Base-by-base conservation (phyloP, 2,797 vertebrate species). In the Aotus griseimembra region DNA sequence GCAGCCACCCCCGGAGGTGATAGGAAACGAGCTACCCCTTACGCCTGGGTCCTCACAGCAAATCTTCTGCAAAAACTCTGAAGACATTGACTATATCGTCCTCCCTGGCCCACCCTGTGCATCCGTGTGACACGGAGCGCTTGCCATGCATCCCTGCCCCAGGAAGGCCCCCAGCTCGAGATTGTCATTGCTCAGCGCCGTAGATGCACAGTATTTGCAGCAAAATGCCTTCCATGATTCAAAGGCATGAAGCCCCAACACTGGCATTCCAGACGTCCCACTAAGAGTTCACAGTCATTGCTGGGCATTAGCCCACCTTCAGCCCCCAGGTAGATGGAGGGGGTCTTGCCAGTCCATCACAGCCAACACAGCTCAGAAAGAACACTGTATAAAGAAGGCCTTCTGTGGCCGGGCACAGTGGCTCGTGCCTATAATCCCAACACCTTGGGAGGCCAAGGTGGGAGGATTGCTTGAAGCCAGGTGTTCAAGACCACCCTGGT, bases 81-180 rank as follows among this genome's bases (percentile, higher is more conserved):
- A 88, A 83, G 30, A 58, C 13, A 26, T 0, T 20, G 30, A 76
- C 48, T 36, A 12, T 22, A 3, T 61, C 52, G 1, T 24, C 14
- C 17, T 77, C 70, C 76, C 8, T 13, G n/a, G 39, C 7, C 67
- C 7, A 5, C 4, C 33, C 86, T 36, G 1, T 39, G 28, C 52
- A 67, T 57, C 14, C 48, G 0, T 4, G 1, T 1, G 46, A 67
- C 28, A 26, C n/a, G 64, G 44, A 50, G 28, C n/a, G 48, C 80
- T 41, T 39, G 28, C 48, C 50, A 13, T 0, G 3, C 1, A 1
- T 14, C 55, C 73, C 13, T 72, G 26, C 20, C 26, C 0, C 20
- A 17, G 50, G 50, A 73, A n/a, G 4, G 26, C 10, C 24, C 22
- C n/a, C 17, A 2, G 39, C 36, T 82, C 44, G 12, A 11, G 14